Evolutionary conservation across 2,113 vertebrate species (phyloP), one percentile per base, ranked within the genome.

Genomic region (Irena cyanogastra): DNA sequence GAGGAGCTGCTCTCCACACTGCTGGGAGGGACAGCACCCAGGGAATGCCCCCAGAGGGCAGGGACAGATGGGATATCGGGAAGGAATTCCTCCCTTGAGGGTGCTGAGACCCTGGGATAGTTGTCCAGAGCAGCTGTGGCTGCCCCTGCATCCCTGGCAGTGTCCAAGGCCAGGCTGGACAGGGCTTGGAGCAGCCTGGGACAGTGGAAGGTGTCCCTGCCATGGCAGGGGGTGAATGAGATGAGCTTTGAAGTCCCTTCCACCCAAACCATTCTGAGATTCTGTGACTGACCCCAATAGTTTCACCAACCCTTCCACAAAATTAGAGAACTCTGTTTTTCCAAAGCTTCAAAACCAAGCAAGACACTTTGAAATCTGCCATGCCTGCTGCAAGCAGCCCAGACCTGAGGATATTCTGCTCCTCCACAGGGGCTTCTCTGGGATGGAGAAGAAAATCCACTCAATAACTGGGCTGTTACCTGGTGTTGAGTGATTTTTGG

Each of bases 401-500:
- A 50, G n/a, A 35, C 6, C 50, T 33, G 31, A 65, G 45, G 44
- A 18, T 10, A 1, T 57, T 64, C 63, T 81, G 75, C 69, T 39
- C 13, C 39, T 79, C 60, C 6, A 11, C 35, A 74, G 20, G 21
- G 20, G 20, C 5, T 69, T 23, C 17, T 61, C 33, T 35, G n/a
- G 63, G 31, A 26, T 49, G 50, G 52, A 53, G 45, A 42, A n/a
- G 45, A 7, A 17, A 50, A 60, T 30, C 52, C 28, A 30, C 19
- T 28, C 1, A 0, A 13, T 18, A 42, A 42, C 2, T 16, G 39
- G 23, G 42, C 4, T 12, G 65, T 21, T 71, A 0, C 9, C 30
- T 50, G 57, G 28, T 16, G 18, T 1, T 41, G 54, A 42, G 37
- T 26, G 64, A 61, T 22, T 72, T 85, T 70, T 16, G 59, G 64